Evolutionary conservation across 2,113 vertebrate genomes (phyloP).

Genomic region (Gavia stellata): DNA sequence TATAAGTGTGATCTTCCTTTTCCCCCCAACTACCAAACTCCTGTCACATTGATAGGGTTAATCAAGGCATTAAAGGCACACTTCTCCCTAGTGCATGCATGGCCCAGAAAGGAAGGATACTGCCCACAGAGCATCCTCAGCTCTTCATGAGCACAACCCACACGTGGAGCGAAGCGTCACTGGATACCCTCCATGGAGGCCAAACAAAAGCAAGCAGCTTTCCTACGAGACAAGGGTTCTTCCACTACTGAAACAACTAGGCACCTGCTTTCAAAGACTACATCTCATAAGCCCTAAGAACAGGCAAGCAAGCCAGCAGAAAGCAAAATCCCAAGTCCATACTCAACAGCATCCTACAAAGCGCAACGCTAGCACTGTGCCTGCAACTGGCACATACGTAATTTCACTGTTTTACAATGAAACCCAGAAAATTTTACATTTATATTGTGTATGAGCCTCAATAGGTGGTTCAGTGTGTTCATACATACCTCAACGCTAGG

Average conservation of each 20-base stretch:
- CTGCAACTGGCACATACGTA: rapidly evolving
- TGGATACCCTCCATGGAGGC: neutral
- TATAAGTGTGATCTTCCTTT: neutral
- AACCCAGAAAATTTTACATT: neutral
- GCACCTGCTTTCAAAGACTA: neutral
- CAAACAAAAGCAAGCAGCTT: neutral
- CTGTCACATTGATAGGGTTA: neutral
- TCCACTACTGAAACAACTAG: neutral
- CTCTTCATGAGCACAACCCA: neutral
- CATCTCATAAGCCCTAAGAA: neutral
- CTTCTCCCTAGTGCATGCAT: neutral
- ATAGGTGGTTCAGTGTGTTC: rapidly evolving
- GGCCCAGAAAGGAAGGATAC: neutral
- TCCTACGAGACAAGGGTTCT: neutral
- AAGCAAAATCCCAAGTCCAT: no score
- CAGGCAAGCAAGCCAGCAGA: neutral
- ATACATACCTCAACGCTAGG: no score
- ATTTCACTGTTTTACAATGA: neutral
- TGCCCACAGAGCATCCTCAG: neutral
- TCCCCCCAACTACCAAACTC: no score
- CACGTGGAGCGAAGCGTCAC: rapidly evolving
- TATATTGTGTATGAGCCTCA: rapidly evolving
- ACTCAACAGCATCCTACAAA: neutral
- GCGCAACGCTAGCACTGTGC: rapidly evolving
- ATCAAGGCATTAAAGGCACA: no score